Evolutionary conservation across 2,888 invertebrate species (phyloP).

Genomic region (Drosophila planitibia): DNA sequence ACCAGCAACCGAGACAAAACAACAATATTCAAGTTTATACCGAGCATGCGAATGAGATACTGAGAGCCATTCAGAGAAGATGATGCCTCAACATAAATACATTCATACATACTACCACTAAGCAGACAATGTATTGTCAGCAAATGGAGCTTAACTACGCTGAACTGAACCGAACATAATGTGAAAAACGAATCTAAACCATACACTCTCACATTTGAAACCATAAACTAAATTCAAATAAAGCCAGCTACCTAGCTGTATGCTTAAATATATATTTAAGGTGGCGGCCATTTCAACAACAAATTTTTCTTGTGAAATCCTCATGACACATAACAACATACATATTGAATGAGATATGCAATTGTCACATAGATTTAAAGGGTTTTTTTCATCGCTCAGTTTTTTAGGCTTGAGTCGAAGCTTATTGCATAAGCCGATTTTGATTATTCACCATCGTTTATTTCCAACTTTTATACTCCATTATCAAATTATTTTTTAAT

Average conservation of each 20-base stretch:
- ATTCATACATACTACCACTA: neutral
- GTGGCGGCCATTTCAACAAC: neutral
- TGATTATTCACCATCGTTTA: neutral
- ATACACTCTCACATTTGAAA: neutral
- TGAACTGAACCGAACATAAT: neutral
- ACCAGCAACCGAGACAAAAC: constrained; percentile 28
- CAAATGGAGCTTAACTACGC: constrained; percentile 16
- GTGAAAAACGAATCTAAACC: neutral
- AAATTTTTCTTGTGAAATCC: neutral
- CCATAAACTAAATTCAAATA: neutral
- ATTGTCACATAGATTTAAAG: neutral
- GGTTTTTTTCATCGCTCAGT: neutral
- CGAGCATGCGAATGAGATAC: constrained; percentile 43
- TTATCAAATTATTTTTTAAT: no score
- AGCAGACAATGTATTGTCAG: neutral
- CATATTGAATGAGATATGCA: constrained; percentile 1
- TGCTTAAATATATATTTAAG: neutral
- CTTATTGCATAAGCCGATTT: neutral
- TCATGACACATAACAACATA: neutral
- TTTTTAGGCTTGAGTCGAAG: neutral
- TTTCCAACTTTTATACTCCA: neutral
- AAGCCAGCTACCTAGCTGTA: neutral
- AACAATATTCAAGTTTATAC: constrained; percentile 8
- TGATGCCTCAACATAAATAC: constrained; percentile 2
- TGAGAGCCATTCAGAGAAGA: constrained; percentile 4